Conservation (phyloP, 2,888 invertebrate genomes). For the Oscheius myriophilus region DNA sequence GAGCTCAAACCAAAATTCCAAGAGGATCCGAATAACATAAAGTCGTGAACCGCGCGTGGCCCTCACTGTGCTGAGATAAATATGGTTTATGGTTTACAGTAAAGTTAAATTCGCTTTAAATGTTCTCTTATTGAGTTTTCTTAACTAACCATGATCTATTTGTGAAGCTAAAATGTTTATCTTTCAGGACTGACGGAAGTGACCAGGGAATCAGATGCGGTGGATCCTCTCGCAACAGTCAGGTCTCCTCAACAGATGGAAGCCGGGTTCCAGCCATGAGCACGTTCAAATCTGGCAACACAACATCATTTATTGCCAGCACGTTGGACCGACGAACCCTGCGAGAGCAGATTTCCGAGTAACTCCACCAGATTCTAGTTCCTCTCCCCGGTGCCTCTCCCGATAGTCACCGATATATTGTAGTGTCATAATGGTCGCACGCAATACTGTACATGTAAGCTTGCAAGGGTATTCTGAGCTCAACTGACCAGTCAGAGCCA, state of each 20-base stretch:
- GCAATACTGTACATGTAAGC: conserved; percentile 27
- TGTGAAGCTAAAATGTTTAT: too few species aligned
- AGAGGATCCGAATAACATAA: too few species aligned
- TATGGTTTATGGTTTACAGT: too few species aligned
- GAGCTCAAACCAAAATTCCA: too few species aligned
- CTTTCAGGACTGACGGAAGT: conserved; percentile 54
- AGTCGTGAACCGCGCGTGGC: too few species aligned
- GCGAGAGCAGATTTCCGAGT: conserved; percentile 21
- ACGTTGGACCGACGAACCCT: conserved; percentile 23
- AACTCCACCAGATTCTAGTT: conserved; percentile 12
- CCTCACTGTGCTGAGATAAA: too few species aligned
- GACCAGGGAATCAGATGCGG: conserved; percentile 51
- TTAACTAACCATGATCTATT: too few species aligned
- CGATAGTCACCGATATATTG: conserved; percentile 13
- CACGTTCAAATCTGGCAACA: conserved; percentile 46
- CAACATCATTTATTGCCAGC: conserved; percentile 37
- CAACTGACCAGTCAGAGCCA: conserved; percentile 1
- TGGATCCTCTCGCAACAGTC: conserved; percentile 55
- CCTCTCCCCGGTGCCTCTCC: conserved; percentile 3
- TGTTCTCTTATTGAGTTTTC: too few species aligned
- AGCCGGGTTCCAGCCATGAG: conserved; percentile 41
- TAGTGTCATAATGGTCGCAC: conserved; percentile 20
- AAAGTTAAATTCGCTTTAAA: too few species aligned
- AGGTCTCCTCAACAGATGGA: conserved; percentile 55
- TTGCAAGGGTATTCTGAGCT: conserved; percentile 11